A percentile compares a stretch with the other conserved stretches of the same genome.
Evolutionary conservation across 2,113 vertebrate species (phyloP).

Genomic region (Pyrgilauda ruficollis): DNA sequence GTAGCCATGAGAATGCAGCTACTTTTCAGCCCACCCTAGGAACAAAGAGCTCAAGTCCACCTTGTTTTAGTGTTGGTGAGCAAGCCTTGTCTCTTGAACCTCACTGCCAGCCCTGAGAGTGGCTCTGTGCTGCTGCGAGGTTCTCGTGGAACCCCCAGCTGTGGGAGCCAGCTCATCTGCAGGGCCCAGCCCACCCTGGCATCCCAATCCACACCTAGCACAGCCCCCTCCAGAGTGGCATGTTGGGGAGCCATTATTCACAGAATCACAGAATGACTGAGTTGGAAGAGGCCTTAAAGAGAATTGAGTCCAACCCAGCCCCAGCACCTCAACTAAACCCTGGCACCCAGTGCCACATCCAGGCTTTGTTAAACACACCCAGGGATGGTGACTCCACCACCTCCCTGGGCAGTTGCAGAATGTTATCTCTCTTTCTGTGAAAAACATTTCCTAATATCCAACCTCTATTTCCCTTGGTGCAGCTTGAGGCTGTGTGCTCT

Average conservation of each 20-base stretch:
- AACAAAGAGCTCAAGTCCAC: background rate
- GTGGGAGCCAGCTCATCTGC: background rate
- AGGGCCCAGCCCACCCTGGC: background rate
- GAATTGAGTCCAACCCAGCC: background rate
- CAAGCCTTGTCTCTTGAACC: background rate
- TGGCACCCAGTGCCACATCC: background rate
- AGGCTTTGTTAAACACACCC: background rate
- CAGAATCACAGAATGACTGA: background rate
- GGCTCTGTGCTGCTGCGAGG: accelerated
- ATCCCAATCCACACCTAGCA: background rate
- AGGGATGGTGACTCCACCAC: background rate
- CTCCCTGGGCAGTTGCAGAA: background rate
- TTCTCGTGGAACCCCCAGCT: background rate
- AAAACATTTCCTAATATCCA: background rate
- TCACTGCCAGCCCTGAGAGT: background rate
- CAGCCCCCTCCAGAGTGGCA: background rate
- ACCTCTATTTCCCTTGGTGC: background rate
- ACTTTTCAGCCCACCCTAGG: background rate
- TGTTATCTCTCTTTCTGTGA: background rate
- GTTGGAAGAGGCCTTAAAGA: background rate
- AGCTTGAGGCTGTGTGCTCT: background rate
- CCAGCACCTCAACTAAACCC: background rate
- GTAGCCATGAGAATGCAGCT: background rate
- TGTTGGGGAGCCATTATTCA: background rate
- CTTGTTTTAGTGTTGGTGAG: background rate